Evolutionary conservation across 2,888 invertebrate species (phyloP), one percentile per base, ranked within the genome.

Genomic region (Augochlorella aurata): DNA sequence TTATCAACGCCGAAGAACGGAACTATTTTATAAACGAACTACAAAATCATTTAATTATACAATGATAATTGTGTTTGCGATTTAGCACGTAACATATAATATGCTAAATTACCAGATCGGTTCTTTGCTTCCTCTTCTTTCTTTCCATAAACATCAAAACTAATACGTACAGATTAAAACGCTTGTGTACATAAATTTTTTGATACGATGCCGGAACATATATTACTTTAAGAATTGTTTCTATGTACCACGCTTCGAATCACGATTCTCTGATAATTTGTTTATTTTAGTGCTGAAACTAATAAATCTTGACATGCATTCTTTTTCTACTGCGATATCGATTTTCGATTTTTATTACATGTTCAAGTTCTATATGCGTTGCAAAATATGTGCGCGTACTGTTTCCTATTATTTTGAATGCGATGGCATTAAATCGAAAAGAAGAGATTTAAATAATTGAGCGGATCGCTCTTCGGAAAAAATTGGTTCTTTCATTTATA

Each of bases 31-130:
- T 74, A 74, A 54, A 79, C 73, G 65, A 21, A 72, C 1, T 45
- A 54, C 58, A 58, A 54, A n/a, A 80, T 74, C 63, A 44, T 58
- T 74, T 72, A 66, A 68, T 44, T 72, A 76, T 38, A 69, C 29
- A 52, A 52, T 10, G n/a, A 12, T 38, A 69, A 77, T 72, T 77
- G 75, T 80, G 73, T 83, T 80, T 77, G 58, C 78, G 21, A 77
- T 78, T 52, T 66, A 61, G 44, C 29, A 21, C 14, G 70, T 74
- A 73, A 70, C 12, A 24, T 77, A 67, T 61, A 61, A 73, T 67
- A 18, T 75, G 52, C 69, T 66, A 79, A 58, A 70, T 69, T 79
- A 29, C 9, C 49, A 21, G 14, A 72, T 74, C 54, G 49, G 21
- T 71, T 63, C 44, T 73, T 77, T 45, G n/a, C 47, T 21, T 67